These are phyloP conservation scores for Halcyon senegalensis DNA, from an alignment of 2,113 vertebrate species.

Conservation along the genomic window DNA sequence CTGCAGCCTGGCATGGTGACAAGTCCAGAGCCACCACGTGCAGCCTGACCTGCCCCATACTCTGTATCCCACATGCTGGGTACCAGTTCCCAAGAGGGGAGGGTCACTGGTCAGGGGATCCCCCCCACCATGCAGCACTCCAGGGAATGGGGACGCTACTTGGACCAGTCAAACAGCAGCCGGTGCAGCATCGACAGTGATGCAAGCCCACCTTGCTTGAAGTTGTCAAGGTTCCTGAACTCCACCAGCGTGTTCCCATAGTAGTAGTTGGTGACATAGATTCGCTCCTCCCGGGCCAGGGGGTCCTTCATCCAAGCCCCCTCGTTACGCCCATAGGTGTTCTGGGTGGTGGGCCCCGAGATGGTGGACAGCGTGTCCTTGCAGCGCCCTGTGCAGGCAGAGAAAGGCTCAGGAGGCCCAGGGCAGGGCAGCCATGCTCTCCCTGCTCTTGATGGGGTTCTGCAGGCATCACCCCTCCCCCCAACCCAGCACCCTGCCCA, in stretches of 20 bases:
- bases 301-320: constrained; percentile 99
- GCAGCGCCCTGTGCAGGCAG: constrained; percentile 81
- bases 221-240: constrained; percentile 93
- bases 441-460: not conserved
- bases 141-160: fast-evolving
- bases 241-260: constrained; percentile 94
- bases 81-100: not conserved
- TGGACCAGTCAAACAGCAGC: fast-evolving
- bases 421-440: not conserved
- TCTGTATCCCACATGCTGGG: fast-evolving
- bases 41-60: not conserved
- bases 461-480: fast-evolving
- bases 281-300: constrained; percentile 84
- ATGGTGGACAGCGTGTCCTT: constrained; percentile 95
- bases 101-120: not conserved
- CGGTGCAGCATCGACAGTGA: fast-evolving
- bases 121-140: not conserved
- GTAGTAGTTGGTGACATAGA: constrained; percentile 94
- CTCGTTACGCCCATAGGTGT: constrained; percentile 90
- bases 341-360: constrained; percentile 91
- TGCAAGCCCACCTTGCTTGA: constrained; percentile 85
- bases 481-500: not conserved
- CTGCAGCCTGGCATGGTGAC: not conserved
- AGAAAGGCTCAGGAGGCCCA: not conserved
- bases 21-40: not conserved